Evolutionary conservation across 2,113 vertebrate species (phyloP).

Genomic region (Okapia johnstoni): DNA sequence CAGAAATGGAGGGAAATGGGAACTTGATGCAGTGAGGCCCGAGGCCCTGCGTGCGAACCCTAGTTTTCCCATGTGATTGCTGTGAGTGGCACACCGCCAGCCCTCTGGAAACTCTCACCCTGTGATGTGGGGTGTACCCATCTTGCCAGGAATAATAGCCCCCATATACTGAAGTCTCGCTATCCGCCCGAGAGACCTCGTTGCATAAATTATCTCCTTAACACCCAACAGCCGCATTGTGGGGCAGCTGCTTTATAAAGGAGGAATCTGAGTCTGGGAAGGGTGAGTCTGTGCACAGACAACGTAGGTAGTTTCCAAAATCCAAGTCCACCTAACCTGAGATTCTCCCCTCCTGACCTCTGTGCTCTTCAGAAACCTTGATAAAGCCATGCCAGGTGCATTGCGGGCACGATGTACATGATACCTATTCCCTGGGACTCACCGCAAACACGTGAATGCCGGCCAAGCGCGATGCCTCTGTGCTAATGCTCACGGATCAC

Average conservation of each 20-base stretch:
- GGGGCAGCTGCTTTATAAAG: not conserved
- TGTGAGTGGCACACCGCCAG: not conserved
- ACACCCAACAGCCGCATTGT: not conserved
- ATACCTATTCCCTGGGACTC: not conserved
- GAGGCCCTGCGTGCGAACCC: not conserved
- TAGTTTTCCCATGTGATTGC: not conserved
- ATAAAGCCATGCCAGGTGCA: not conserved
- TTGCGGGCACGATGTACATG: not conserved
- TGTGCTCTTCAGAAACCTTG: not conserved
- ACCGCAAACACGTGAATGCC: rapidly evolving
- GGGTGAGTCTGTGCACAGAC: no score
- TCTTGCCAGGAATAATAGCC: not conserved
- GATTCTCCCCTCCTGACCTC: not conserved
- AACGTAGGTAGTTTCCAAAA: not conserved
- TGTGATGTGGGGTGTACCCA: not conserved
- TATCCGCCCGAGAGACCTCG: not conserved
- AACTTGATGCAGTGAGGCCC: not conserved
- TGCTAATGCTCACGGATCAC: conserved; percentile 63
- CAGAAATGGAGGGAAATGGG: not conserved
- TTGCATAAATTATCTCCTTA: not conserved
- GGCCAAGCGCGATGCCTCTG: not conserved
- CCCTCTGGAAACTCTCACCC: not conserved
- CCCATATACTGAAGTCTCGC: not conserved
- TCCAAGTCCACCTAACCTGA: not conserved
- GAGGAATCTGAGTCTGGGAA: not conserved